Base-by-base conservation (phyloP, 2,888 invertebrate species). In the Salpingus planirostris region DNA sequence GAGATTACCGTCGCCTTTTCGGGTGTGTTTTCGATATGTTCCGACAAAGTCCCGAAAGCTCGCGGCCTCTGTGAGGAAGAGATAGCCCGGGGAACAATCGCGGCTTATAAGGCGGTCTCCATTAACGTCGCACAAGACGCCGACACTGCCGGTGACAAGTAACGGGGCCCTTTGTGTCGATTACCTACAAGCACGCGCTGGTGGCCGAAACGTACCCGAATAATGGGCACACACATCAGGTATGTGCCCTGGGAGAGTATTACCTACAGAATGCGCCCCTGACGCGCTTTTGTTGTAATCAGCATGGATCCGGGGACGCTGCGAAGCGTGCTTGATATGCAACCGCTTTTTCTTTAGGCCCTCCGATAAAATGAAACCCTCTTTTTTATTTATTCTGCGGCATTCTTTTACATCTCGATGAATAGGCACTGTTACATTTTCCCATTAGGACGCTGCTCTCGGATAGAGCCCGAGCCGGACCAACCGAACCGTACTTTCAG, bases 21-120 rank as follows among this genome's bases (percentile, higher is more conserved):
- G n/a, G n/a, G n/a, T n/a, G n/a, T n/a, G n/a, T n/a, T n/a, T n/a
- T n/a, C n/a, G n/a, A n/a, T n/a, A n/a, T n/a, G n/a, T n/a, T n/a
- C n/a, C n/a, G n/a, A n/a, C n/a, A n/a, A n/a, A n/a, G n/a, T n/a
- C n/a, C n/a, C n/a, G n/a, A n/a, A n/a, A n/a, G n/a, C n/a, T n/a
- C 23, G 30, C 30, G 26, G 29, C 29, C 34, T 15, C 33, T 40
- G 18, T 42, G 42, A 42, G 41, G 39, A 36, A 45, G 26, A 33
- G 48, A 48, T 48, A 48, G 38, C 43, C 29, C 24, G 21, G 26
- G 35, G 43, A 43, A 46, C 42, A 44, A 46, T 44, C 40, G 5
- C 40, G 29, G 40, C 38, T 42, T 42, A n/a, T n/a, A 42, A 40
- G 42, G 36, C 29, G 32, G 35, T 23, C 32, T 32, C 37, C 38